Base-by-base conservation (phyloP, 2,888 invertebrate genomes). In the Cremastinae sp. region DNA sequence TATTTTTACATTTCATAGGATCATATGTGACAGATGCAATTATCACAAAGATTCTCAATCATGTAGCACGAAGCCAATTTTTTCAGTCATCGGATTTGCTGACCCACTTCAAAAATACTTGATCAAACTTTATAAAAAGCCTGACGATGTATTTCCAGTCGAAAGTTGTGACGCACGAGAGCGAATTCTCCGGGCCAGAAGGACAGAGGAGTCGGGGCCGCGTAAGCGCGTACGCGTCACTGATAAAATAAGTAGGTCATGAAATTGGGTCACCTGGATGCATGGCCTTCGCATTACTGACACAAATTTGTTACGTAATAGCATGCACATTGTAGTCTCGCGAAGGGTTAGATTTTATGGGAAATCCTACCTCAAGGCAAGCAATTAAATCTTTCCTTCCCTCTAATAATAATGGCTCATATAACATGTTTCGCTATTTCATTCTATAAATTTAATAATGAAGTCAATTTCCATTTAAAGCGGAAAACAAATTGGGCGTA, bases 231-330 rank as follows among this genome's bases (percentile, higher is more conserved):
- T 41, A 35, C n/a, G 14, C 28, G 16, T 16, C 55, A 43, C n/a
- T 72, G 37, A 9, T 16, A 20, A 43, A 72, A 55, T 45, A 55
- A 72, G 75, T 73, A 37, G 75, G 72, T 76, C 75, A 64, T 28
- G 39, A 16, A 76, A 76, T 76, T 76, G 64, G 72, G 75, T 76
- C 75, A 69, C 28, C 35, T 16, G 58, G 58, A 49, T 55, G 62
- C 53, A 56, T 53, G 70, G 49, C 56, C 68, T 62, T 62, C 62
- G 56, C 14, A 55, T 14, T 47, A 28, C 43, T 10, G 20, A 53
- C 61, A 37, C 45, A 45, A 56, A 71, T 51, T 37, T 47, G 70
- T 49, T 39, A n/a, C 56, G 49, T 53, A 72, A 62, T 71, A 58
- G 68, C 22, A n/a, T n/a, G n/a, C n/a, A n/a, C n/a, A 72, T 76